A percentile compares a stretch with the other conserved stretches of the same genome.
phyloP scores from a whole-genome alignment of 2,113 vertebrate species.

The Paralichthys olivaceus region DNA sequence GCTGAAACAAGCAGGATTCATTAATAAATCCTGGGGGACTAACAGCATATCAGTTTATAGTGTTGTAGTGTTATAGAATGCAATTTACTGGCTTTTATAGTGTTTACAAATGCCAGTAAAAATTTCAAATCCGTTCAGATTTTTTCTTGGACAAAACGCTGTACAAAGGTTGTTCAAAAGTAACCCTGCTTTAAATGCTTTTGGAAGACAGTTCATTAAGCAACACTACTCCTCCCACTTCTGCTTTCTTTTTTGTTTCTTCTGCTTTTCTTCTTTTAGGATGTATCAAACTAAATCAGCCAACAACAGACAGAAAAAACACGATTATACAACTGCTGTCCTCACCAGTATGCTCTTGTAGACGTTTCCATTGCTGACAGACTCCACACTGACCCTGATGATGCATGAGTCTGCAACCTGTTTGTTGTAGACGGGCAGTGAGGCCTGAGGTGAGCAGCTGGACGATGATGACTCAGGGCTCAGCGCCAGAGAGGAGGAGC shows the following conservation, averaged over 20 bases:
- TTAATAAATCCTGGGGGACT: not conserved
- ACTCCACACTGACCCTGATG: conserved; percentile 87
- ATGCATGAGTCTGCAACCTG: conserved; percentile 85
- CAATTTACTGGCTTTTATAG: too few species aligned
- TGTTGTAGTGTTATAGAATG: too few species aligned
- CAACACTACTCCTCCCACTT: not conserved
- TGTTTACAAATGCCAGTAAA: not conserved
- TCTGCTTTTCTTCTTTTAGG: conserved; percentile 5
- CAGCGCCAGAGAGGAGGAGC: conserved; percentile 44
- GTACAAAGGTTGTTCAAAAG: not conserved
- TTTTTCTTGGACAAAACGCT: not conserved
- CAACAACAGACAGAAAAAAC: not conserved
- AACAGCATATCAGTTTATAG: too few species aligned
- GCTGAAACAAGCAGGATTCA: not conserved
- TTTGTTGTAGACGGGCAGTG: conserved; percentile 78
- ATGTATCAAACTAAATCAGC: not conserved
- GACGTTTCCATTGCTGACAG: conserved; percentile 84
- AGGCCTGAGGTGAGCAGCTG: conserved; percentile 48
- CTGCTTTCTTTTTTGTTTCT: not conserved
- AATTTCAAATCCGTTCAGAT: not conserved
- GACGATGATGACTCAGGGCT: conserved; percentile 42
- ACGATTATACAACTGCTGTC: not conserved
- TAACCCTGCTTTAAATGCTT: not conserved
- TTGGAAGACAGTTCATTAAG: not conserved
- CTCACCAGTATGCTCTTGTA: conserved; percentile 93